Percentiles rank a stretch among this genome's conserved stretches.
phyloP scores from a whole-genome alignment of 2,113 vertebrate genomes.

The Clupea harengus region DNA sequence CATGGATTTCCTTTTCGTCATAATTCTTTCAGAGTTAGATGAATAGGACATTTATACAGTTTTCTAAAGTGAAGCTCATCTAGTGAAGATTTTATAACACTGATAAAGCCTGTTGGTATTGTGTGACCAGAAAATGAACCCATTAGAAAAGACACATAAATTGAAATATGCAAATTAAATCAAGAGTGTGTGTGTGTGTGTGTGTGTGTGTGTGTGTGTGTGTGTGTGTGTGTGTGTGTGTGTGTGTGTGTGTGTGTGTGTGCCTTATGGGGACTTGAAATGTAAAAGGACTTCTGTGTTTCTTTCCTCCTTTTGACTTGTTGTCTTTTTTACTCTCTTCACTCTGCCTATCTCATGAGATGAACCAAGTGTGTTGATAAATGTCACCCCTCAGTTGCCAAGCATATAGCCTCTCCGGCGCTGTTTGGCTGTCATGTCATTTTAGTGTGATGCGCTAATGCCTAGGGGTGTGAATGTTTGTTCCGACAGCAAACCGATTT shows the following conservation, averaged over 20 bases:
- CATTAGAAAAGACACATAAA: not conserved
- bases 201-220: conserved; percentile 16
- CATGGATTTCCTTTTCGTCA: too few relatives aligned
- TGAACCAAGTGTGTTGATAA: not conserved
- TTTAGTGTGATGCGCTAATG: not conserved
- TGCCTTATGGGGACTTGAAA: not conserved
- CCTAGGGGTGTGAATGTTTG: not conserved
- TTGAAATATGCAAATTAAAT: not conserved
- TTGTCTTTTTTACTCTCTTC: not conserved
- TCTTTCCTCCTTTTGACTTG: not conserved
- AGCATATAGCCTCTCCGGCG: not conserved
- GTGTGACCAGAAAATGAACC: not conserved
- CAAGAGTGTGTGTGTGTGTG: not conserved
- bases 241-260: not conserved
- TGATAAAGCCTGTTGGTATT: too few relatives aligned
- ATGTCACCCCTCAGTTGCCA: not conserved
- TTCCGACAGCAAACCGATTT: not conserved
- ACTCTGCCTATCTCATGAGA: not conserved
- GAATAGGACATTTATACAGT: too few relatives aligned
- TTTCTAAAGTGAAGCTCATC: too few relatives aligned
- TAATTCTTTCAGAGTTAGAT: too few relatives aligned
- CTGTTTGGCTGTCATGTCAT: not conserved
- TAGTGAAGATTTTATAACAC: too few relatives aligned
- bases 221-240: not conserved
- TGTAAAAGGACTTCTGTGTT: not conserved